Base-by-base conservation (phyloP, 2,797 vertebrate species). In the Fundulus diaphanus region DNA sequence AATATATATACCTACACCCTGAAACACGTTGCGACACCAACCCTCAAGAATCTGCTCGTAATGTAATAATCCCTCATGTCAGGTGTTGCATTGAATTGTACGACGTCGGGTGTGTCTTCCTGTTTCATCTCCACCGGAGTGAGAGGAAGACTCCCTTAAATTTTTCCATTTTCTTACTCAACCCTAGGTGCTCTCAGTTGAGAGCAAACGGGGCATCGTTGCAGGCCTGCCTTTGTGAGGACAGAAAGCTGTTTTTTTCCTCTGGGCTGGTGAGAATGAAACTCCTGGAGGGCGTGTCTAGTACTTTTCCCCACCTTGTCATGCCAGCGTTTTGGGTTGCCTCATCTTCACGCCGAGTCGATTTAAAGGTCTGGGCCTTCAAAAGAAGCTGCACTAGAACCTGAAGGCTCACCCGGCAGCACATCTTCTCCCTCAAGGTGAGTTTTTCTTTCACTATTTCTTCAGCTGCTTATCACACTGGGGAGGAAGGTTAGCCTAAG, bases 251-350 rank as follows among this genome's bases (percentile, higher is more conserved):
- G 68, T 68, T 73, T 76, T 67, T 67, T 72, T 65, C 40, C 37
- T 37, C 52, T 70, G 67, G 66, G 66, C 74, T 54, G 48, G 82
- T 76, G 52, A 42, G 51, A 70, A 70, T 37, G 76, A 83, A 83
- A 79, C 29, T 40, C 8, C 3, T 3, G 52, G 68, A 76, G 83
- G 91, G 92, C n/a, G 83, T 88, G 42, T 82, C 90, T 76, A 79
- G 90, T 92, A 91, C 69, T 90, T 92, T 92, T 91, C 92, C 63
- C 89, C 37, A 72, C 61, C 73, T 67, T 49, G 33, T 76, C 66
- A 67, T 70, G 59, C 66, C 81, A 86, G 56, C 37, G 51, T 70
- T 73, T 63, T n/a, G 31, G 29, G 44, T 77, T 83, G 83, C 71
- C 29, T 82, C 69, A 68, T 71, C 83, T 15, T 46, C 18, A 22